Evolutionary conservation across 1,140 invertebrate species (phyloP), one percentile per base, ranked within the genome.

Genomic region (Papilio aristodemus): DNA sequence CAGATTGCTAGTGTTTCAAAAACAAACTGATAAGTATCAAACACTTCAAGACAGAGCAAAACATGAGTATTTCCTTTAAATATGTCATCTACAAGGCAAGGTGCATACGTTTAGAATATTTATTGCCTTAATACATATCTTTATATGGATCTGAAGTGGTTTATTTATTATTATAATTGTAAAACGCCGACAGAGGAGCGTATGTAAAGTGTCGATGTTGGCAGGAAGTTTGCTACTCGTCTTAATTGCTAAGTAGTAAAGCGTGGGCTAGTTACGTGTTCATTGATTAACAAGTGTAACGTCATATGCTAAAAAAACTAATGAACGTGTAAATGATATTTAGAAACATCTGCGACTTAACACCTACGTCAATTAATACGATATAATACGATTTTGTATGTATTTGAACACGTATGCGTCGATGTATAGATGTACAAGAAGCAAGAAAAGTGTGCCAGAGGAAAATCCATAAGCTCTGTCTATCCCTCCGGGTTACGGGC

Each of bases 141-240:
- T 19, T 19, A 62, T 62, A 62, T 62, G 59, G 59, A 62, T 62
- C 32, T 62, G 32, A 62, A 62, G 59, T 62, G 59, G 27, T 62
- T 19, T 62, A 62, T 62, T 62, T 62, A 62, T 62, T 62, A 62
- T 62, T 54, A 19, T 62, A 62, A 62, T 62, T 62, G 32, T 2
- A 0, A 62, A 36, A 17, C 59, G 14, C 59, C 59, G 59, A 62
- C 59, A 62, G 17, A 39, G 59, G 14, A 62, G 0, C 59, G 36
- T 62, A 62, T 62, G 59, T 38, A 62, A 62, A 62, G 27, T 37
- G 59, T 37, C 7, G 32, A 59, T 32, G 58, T 13, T 17, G 14
- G 32, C 59, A 62, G 59, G 59, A 62, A 62, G 59, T 36, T 22
- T 32, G 14, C 27, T 32, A 38, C 59, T 38, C 14, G 59, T 62